Evolutionary conservation across 1,140 invertebrate species (phyloP).

Genomic region (Drosophila melanica): DNA sequence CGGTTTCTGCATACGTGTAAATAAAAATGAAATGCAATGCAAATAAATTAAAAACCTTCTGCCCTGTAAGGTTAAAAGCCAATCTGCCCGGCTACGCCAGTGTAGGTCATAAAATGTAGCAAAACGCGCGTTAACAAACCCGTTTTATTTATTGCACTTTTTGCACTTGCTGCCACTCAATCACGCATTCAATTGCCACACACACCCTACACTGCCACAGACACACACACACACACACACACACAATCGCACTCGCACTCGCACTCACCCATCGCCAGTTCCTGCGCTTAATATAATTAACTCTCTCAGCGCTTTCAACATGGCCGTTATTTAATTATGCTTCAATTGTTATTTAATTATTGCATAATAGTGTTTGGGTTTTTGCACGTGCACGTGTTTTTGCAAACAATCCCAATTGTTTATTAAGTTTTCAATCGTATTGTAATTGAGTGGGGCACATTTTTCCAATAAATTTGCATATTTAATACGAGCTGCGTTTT

Average conservation of each 20-base stretch:
- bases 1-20: background rate
- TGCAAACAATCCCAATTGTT: conserved; percentile 4
- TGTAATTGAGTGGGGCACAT: background rate
- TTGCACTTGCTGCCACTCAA: conserved; percentile 26
- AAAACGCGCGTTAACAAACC: conserved; percentile 15
- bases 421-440: conserved; percentile 5
- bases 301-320: conserved; percentile 29
- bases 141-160: conserved; percentile 32
- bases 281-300: conserved; percentile 45
- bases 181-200: conserved; percentile 50
- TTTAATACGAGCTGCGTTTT: background rate
- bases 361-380: conserved; percentile 19
- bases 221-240: conserved; percentile 26
- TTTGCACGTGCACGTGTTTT: background rate
- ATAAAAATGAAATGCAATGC: background rate
- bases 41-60: background rate
- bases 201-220: conserved; percentile 30
- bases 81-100: background rate
- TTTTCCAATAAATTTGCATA: conserved; percentile 14
- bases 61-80: background rate
- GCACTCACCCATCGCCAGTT: conserved; percentile 45
- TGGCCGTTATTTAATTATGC: conserved; percentile 63
- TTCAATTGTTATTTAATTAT: conserved; percentile 38
- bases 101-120: conserved; percentile 26
- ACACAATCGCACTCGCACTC: background rate